phyloP scores from a whole-genome alignment of 1,140 invertebrate species.

The Drosophila nikananu region DNA sequence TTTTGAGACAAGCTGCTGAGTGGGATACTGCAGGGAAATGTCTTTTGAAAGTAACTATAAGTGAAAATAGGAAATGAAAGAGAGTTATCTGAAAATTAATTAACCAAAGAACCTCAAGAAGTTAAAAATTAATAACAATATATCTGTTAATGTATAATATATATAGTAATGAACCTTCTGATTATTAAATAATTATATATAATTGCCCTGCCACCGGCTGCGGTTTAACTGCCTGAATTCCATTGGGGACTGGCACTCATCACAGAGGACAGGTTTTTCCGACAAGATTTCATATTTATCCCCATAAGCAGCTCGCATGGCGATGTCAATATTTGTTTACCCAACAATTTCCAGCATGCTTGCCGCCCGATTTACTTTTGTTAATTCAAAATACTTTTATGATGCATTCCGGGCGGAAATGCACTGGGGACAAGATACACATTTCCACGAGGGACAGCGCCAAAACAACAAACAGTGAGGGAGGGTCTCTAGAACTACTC shows the following conservation, averaged over 20 bases:
- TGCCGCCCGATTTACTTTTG: slow-evolving; percentile 64
- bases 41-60: neutral
- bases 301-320: slow-evolving; percentile 47
- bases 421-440: slow-evolving; percentile 43
- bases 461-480: slow-evolving; percentile 57
- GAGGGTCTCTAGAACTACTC: neutral
- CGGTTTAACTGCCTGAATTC: neutral
- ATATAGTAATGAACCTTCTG: neutral
- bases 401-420: slow-evolving; percentile 51
- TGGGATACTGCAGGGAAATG: neutral
- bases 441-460: slow-evolving; percentile 46
- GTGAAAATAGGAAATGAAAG: neutral
- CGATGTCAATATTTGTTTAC: slow-evolving; percentile 69
- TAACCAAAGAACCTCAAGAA: neutral
- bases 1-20: neutral
- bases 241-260: neutral
- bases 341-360: slow-evolving; percentile 62
- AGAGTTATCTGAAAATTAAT: too few relatives aligned
- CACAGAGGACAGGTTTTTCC: slow-evolving; percentile 12
- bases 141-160: too few relatives aligned
- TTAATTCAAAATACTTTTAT: slow-evolving; percentile 74
- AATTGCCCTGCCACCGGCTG: neutral
- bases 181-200: slow-evolving; percentile 5
- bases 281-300: slow-evolving; percentile 62
- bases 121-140: too few relatives aligned